phyloP scores from a whole-genome alignment of 92 coral and sea anemone species.

The Montipora capitata region DNA sequence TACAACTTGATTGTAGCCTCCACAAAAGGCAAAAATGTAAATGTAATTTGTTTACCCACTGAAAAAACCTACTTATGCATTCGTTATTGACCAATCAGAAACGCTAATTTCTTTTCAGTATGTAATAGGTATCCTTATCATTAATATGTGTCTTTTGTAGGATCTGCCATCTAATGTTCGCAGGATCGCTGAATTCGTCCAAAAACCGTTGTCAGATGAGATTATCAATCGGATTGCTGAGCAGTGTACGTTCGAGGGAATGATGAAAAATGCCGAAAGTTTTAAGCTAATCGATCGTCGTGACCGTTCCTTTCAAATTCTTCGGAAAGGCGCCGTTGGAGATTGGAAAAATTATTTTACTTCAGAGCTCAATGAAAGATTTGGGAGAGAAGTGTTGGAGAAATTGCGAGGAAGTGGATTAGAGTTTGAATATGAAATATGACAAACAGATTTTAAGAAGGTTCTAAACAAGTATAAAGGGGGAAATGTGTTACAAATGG shows the following conservation, averaged over 20 bases:
- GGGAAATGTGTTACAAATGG: no score
- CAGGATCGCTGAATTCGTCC: not conserved
- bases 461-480: no score
- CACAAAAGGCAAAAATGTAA: no score
- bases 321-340: constrained; percentile 3
- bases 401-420: constrained; percentile 20
- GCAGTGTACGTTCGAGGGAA: not conserved
- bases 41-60: no score
- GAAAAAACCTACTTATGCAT: no score
- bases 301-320: not conserved
- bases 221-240: no score
- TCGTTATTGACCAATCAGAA: no score
- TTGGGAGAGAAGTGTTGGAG: not conserved
- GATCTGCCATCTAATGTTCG: not conserved
- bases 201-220: constrained; percentile 3
- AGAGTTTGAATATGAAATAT: constrained; percentile 14
- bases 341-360: no score
- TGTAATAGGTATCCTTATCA: no score
- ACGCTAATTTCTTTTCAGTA: no score
- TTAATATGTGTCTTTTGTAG: not conserved
- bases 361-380: no score
- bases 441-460: not conserved
- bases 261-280: constrained; percentile 4
- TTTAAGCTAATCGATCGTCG: not conserved
- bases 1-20: no score